Base-by-base conservation (phyloP, 2,888 invertebrate species). In the Hyposoter dolosus region DNA sequence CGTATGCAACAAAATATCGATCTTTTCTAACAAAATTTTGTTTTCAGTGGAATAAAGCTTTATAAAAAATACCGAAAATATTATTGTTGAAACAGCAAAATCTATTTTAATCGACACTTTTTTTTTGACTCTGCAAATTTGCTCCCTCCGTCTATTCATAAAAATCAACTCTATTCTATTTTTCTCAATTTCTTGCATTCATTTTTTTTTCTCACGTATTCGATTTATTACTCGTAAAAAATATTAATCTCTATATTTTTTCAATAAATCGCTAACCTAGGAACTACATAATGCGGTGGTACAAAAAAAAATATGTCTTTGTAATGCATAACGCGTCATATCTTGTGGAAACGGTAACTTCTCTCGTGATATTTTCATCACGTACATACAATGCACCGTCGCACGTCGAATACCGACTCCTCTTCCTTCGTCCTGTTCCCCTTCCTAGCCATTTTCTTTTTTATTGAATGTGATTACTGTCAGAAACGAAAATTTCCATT, bases 351-450 rank as follows among this genome's bases (percentile, higher is more conserved):
- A 83, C 74, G 63, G 72, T 77, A 83, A 83, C 76, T 66, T 50
- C 74, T 60, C 74, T 81, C 63, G 68, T 68, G 74, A 86, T 75
- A 86, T 83, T 86, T 86, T 80, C 32, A 75, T 86, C 83, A 86
- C 85, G 85, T 86, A 83, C 83, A 32, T 72, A 74, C 77, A 83
- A 86, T 86, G 85, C 83, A 80, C 80, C 77, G 80, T 72, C 77
- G 79, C 50, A 68, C 76, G 56, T 45, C 65, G 50, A 50, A 50
- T 32, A 53, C 63, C 7, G 19, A 15, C 65, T 74, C 28, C 12
- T n/a, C 50, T 28, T 28, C 10, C 1, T n/a, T 19, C 32, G 19
- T 43, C 28, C 45, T 56, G 43, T 32, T 47, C 32, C n/a, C 12
- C 19, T 32, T 32, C 10, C 28, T 47, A 17, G 19, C 35, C 17